Evolutionary conservation across 2,888 invertebrate species (phyloP).

Genomic region (Ecdyonurus torrentis): DNA sequence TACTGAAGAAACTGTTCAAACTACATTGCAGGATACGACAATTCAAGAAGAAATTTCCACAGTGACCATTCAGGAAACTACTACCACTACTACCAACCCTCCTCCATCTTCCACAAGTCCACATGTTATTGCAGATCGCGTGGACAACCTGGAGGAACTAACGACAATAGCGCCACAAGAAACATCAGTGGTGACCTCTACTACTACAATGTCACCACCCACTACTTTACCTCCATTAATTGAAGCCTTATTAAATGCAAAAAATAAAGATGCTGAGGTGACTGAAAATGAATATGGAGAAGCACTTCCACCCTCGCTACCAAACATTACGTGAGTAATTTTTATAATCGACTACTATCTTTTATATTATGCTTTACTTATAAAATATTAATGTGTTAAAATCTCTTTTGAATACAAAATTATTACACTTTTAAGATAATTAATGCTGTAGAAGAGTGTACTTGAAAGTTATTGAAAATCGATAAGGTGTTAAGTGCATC

Average conservation of each 20-base stretch:
- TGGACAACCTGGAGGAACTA: not conserved
- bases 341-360: too few relatives aligned
- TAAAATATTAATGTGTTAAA: too few relatives aligned
- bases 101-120: not conserved
- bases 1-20: too few relatives aligned
- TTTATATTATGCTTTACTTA: too few relatives aligned
- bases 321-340: slow-evolving; percentile 26
- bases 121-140: not conserved
- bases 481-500: not conserved
- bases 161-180: slow-evolving; percentile 28
- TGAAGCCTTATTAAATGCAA: slow-evolving; percentile 33
- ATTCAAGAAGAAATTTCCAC: too few relatives aligned
- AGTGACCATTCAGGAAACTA: too few relatives aligned
- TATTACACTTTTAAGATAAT: not conserved
- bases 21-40: too few relatives aligned
- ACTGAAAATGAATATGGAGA: slow-evolving; percentile 48
- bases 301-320: slow-evolving; percentile 63
- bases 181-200: not conserved
- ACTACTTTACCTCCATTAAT: slow-evolving; percentile 25
- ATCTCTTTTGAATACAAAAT: not conserved
- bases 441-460: not conserved
- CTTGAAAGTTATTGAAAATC: not conserved
- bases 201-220: slow-evolving; percentile 11
- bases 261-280: slow-evolving; percentile 37
- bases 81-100: not conserved